Base-by-base conservation (phyloP, 2,888 invertebrate species). In the Leptinotarsa haldemani region DNA sequence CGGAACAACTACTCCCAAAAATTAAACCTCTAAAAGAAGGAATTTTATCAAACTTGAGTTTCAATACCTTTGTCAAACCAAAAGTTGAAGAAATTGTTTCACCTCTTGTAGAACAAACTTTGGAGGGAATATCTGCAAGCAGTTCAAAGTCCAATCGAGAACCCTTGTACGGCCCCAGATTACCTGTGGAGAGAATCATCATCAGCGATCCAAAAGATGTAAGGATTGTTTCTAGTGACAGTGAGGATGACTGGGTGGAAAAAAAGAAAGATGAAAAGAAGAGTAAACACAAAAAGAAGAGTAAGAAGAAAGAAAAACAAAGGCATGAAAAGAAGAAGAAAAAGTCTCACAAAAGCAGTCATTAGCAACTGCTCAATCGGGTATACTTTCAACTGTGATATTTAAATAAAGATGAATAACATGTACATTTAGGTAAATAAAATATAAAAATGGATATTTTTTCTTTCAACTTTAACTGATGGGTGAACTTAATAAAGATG, bases 21-120 rank as follows among this genome's bases (percentile, higher is more conserved):
- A 87, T 87, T 74, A 86, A 84, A 78, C 85, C 85, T 18, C 76
- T 83, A 2, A 87, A 85, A 80, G 83, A 85, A 74, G 87, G 87
- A 13, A 85, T 87, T 72, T 80, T 87, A 47, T 87, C 87, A 5
- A 84, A 86, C 66, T 77, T 87, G n/a, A 77, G 72, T 63, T 80
- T 81, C 47, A 77, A 76, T 65, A 25, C 79, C 75, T 80, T 84
- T 81, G 71, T 73, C 56, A 76, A 77, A 65, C 79, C 74, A 68
- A 71, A 69, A 61, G 61, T 30, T 48, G 48, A 67, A 67, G 56
- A 48, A 30, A 65, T 16, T 47, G 66, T 48, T 52, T 22, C 48
- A 40, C 22, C 50, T 13, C 50, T 58, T 7, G 52, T 25, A 18
- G 46, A 69, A 50, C 48, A 47, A n/a, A 22, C 47, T 16, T 46